Base-by-base conservation (phyloP, 2,113 vertebrate species). In the Saccopteryx bilineata region DNA sequence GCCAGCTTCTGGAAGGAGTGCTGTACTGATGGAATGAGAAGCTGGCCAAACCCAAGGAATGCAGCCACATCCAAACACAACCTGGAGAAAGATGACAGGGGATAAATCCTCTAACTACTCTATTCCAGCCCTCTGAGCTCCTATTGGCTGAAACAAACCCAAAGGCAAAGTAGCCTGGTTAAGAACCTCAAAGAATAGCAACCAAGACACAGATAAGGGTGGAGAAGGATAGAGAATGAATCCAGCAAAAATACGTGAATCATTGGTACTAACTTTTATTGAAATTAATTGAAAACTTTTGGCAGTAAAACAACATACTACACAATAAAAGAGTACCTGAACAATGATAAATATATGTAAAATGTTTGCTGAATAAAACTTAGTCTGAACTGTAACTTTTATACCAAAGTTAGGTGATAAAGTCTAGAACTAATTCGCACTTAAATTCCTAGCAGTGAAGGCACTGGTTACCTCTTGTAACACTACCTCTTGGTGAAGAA, bases 211-310 rank as follows among this genome's bases (percentile, higher is more conserved):
- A 90, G 61, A 26, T 10, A 19, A 17, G 9, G 31, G 13, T 31
- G 26, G 52, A 54, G 31, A 71, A 63, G 31, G 6, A 14, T 46
- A 24, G 71, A 91, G 17, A 81, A 60, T 87, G 9, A 46, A 50
- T 31, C 31, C 9, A 78, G 33, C 8, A 63, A 11, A 91, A 46
- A 54, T 4, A 48, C 17, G 15, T 82, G 18, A 92, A 23, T 75
- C 6, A 71, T 8, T 90, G 54, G 14, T 79, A 74, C 18, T 79
- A 58, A 71, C n/a, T 54, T 79, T 85, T 48, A 81, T 33, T 24
- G 28, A 69, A 86, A 96, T 79, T 60, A 76, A 33, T 6, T 66
- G 56, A 93, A 60, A 91, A 66, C 24, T 39, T 90, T 72, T 72
- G 28, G 50, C 17, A 52, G 6, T 5, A 48, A 8, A 31, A 79